phyloP scores from a whole-genome alignment of 2,888 invertebrate genomes.

The Carcina quercana region DNA sequence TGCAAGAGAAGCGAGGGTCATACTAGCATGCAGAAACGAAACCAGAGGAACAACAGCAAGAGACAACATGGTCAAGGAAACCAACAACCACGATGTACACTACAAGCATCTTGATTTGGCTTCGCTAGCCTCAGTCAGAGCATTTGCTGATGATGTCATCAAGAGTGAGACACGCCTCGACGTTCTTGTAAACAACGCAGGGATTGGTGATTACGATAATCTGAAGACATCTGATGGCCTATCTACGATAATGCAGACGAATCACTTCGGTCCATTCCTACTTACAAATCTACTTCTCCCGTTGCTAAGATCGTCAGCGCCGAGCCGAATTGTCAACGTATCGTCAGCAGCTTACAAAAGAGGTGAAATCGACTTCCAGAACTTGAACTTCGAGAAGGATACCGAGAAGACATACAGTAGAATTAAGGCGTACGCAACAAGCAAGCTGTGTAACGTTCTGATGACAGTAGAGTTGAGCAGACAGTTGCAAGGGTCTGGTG shows the following conservation, averaged over 20 bases:
- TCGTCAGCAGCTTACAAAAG: constrained; percentile 38
- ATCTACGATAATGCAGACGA: constrained; percentile 71
- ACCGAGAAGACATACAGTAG: constrained; percentile 22
- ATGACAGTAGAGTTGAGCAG: constrained; percentile 82
- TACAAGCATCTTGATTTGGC: constrained; percentile 53
- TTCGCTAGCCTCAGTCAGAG: constrained; percentile 59
- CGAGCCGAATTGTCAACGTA: constrained; percentile 51
- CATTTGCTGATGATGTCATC: constrained; percentile 74
- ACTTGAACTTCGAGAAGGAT: constrained; percentile 40
- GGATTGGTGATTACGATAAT: constrained; percentile 48
- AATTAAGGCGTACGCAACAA: not conserved
- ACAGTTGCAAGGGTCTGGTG: constrained; percentile 78
- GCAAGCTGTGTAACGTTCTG: constrained; percentile 79
- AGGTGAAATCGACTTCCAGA: constrained; percentile 34
- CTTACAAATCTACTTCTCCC: constrained; percentile 76
- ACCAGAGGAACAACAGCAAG: constrained; percentile 75
- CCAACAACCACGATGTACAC: constrained; percentile 25
- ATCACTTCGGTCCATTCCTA: constrained; percentile 79
- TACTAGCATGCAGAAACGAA: constrained; percentile 86
- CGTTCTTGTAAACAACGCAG: constrained; percentile 78
- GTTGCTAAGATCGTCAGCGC: constrained; percentile 44
- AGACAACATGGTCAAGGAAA: constrained; percentile 28
- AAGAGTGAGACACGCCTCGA: constrained; percentile 68
- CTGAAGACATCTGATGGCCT: constrained; percentile 75
- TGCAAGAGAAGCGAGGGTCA: constrained; percentile 81